phyloP scores from a whole-genome alignment of 53 echinoderm and acorn worm genomes.

The Paelopatides confundens region DNA sequence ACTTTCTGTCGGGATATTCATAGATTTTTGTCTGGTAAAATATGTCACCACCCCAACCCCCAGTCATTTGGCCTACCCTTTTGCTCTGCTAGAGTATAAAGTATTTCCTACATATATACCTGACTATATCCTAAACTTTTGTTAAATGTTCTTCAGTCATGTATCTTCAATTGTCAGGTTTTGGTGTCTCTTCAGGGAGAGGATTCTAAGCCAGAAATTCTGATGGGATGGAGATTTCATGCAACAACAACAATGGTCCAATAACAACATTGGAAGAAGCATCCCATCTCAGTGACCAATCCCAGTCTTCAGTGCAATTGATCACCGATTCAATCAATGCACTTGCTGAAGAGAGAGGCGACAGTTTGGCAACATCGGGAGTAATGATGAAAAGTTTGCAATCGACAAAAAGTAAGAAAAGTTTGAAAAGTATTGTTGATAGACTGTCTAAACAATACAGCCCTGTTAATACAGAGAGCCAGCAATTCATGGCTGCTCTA shows the following conservation, averaged over 20 bases:
- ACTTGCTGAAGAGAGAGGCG: not conserved
- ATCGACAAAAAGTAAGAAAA: slow-evolving; percentile 43
- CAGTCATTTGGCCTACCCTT: too few species aligned
- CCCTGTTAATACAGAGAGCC: not conserved
- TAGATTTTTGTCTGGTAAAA: too few species aligned
- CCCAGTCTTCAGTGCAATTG: not conserved
- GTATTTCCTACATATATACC: too few species aligned
- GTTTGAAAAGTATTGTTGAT: slow-evolving; percentile 47
- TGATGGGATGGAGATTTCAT: not conserved
- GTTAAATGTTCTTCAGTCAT: too few species aligned
- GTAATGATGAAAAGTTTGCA: not conserved
- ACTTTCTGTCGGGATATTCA: too few species aligned
- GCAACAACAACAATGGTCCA: not conserved
- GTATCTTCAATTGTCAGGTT: too few species aligned
- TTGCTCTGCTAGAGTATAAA: too few species aligned
- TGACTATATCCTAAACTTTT: too few species aligned
- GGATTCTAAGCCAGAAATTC: not conserved
- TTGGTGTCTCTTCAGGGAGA: not conserved
- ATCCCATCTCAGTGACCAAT: not conserved
- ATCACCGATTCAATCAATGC: not conserved
- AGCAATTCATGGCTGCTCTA: not conserved
- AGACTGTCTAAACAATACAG: slow-evolving; percentile 13
- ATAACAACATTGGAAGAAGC: not conserved
- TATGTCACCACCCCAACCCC: too few species aligned
- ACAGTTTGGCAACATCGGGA: not conserved